A percentile compares a stretch with the other conserved stretches of the same genome.
Evolutionary conservation across 2,888 invertebrate species (phyloP).

Genomic region (Chesias legatella): DNA sequence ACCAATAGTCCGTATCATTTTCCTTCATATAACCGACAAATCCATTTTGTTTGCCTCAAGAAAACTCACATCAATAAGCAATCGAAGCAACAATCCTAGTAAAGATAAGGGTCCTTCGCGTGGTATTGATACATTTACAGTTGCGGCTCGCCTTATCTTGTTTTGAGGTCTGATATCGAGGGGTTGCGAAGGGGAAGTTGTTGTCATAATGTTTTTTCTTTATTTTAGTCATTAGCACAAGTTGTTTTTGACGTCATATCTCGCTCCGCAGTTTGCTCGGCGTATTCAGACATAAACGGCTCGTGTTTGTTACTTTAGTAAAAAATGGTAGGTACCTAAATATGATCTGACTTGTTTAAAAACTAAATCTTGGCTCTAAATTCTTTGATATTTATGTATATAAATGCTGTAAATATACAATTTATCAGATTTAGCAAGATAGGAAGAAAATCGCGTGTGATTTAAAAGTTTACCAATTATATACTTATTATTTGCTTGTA

Average conservation of each 20-base stretch:
- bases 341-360: too few relatives aligned
- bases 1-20: neutral
- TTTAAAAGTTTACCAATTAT: too few relatives aligned
- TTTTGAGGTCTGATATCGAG: conserved; percentile 14
- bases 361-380: too few relatives aligned
- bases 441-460: too few relatives aligned
- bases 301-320: too few relatives aligned
- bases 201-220: conserved; percentile 11
- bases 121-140: conserved; percentile 53
- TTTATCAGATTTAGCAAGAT: too few relatives aligned
- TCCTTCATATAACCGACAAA: neutral
- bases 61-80: conserved; percentile 14
- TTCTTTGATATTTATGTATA: too few relatives aligned
- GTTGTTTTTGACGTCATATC: neutral
- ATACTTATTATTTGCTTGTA: too few relatives aligned
- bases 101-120: conserved; percentile 29
- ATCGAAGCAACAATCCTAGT: conserved; percentile 27
- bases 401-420: too few relatives aligned
- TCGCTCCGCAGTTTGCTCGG: neutral
- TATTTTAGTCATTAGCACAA: conserved; percentile 6
- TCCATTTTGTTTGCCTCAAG: neutral
- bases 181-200: conserved; percentile 10
- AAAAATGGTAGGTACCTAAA: neutral
- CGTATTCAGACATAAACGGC: too few relatives aligned
- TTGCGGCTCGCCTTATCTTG: conserved; percentile 20